Base-by-base conservation (phyloP, 2,113 vertebrate species). In the Agelaius phoeniceus region DNA sequence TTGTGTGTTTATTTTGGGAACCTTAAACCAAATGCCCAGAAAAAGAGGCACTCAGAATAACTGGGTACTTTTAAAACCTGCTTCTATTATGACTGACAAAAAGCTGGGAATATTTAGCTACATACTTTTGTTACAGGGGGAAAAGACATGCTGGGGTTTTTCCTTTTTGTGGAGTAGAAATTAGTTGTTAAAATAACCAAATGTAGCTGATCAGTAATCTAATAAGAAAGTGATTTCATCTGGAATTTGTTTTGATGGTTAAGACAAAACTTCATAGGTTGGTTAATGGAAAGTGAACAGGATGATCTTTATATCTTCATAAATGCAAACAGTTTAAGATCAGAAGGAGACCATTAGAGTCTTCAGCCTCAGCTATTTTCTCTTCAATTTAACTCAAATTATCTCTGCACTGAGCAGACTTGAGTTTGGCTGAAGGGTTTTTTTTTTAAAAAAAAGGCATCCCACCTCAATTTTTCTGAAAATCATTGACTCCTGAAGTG, bases 271-370 rank as follows among this genome's bases (percentile, higher is more conserved):
- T 75, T 84, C 67, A 59, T 35, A 79, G 46, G 37, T 28, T 51
- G 31, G 19, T 87, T 91, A 82, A 90, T 62, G 51, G 43, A 86
- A 96, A 90, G 55, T 67, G 90, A 94, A 58, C 20, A 46, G 33
- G 28, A 80, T 83, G 37, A 61, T 77, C 67, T 83, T 93, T 80
- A 24, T 69, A 43, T 31, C 46, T 84, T 88, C 76, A 71, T 59
- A 88, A 94, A 84, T 55, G 59, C 26, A 86, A 91, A 79, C n/a
- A 92, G 33, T 86, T 90, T 90, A 93, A 90, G 75, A 80, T 31
- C 65, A 93, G 84, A 43, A 89, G 33, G 33, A 85, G 59, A 67
- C 57, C 13, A 23, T 71, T 90, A 84, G n/a, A 77, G 59, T 75
- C 39, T 82, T 82, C 28, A 69, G 23, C 46, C 35, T 77, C 27